Conservation (phyloP, 2,888 invertebrate species). For the Ormyrus thymus region DNA sequence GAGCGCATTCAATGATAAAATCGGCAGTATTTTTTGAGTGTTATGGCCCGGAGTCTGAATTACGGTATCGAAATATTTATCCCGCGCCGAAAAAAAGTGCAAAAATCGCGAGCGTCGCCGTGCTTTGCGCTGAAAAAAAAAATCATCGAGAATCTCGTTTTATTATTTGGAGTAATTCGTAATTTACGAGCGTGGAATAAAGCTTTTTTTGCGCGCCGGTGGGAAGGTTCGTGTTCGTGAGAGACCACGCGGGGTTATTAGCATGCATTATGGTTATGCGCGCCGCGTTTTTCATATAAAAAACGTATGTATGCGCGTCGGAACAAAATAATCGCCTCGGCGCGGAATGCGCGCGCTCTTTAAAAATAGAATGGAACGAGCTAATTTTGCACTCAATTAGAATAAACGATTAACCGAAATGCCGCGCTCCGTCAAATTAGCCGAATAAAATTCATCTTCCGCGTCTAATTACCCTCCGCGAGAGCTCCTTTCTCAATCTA, state of each 20-base stretch:
- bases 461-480: constrained; percentile 49
- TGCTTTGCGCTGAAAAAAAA: not conserved
- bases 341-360: not conserved
- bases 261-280: constrained; percentile 52
- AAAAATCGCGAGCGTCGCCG: too few relatives aligned
- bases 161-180: constrained; percentile 45
- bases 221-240: constrained; percentile 48
- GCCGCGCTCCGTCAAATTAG: constrained; percentile 41
- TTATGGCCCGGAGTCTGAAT: not conserved
- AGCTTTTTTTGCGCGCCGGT: constrained; percentile 35
- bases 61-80: not conserved
- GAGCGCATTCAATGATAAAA: not conserved
- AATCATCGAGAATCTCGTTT: constrained; percentile 20
- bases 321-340: constrained; percentile 35
- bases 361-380: constrained; percentile 49
- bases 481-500: constrained; percentile 1
- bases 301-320: constrained; percentile 22
- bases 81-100: too few relatives aligned
- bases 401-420: constrained; percentile 52
- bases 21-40: not conserved
- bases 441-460: constrained; percentile 51
- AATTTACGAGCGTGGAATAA: constrained; percentile 50
- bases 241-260: constrained; percentile 50
- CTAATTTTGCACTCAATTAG: constrained; percentile 53
- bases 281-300: constrained; percentile 42